Conservation (phyloP, 2,888 invertebrate species). For the Serrognathus titanus region DNA sequence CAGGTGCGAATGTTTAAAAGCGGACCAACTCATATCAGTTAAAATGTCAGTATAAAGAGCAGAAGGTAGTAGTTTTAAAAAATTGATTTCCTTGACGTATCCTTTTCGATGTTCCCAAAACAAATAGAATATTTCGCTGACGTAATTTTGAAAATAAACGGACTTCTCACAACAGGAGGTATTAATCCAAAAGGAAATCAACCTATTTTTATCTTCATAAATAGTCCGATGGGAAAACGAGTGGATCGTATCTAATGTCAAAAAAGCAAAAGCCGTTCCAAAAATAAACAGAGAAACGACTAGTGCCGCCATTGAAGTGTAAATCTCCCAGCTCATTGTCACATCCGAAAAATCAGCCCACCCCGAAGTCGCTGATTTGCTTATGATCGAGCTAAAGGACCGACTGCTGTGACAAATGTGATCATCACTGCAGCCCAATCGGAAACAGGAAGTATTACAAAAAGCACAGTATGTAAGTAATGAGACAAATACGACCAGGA, state of each 20-base stretch:
- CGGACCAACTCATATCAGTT: constrained; percentile 25
- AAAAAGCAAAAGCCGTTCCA: constrained; percentile 6
- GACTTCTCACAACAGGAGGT: background rate
- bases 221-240: constrained; percentile 7
- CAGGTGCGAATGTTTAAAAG: constrained; percentile 28
- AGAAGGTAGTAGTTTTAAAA: constrained; percentile 15
- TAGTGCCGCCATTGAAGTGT: background rate
- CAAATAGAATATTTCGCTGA: constrained; percentile 7
- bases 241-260: constrained; percentile 9
- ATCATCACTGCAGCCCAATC: background rate
- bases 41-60: constrained; percentile 21
- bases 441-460: constrained; percentile 9
- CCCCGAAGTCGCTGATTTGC: constrained; percentile 5
- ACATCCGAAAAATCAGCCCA: background rate
- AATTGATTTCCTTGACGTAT: constrained; percentile 1
- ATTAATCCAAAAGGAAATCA: background rate
- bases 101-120: constrained; percentile 11
- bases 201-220: constrained; percentile 5
- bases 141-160: background rate
- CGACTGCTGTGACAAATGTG: background rate
- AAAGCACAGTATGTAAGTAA: constrained; percentile 6
- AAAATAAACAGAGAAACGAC: constrained; percentile 10
- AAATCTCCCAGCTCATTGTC: constrained; percentile 6
- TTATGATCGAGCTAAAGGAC: constrained; percentile 3
- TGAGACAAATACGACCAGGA: constrained; percentile 7